Evolutionary conservation across 2,888 invertebrate species (phyloP).

Genomic region (Lochmaea crataegi): DNA sequence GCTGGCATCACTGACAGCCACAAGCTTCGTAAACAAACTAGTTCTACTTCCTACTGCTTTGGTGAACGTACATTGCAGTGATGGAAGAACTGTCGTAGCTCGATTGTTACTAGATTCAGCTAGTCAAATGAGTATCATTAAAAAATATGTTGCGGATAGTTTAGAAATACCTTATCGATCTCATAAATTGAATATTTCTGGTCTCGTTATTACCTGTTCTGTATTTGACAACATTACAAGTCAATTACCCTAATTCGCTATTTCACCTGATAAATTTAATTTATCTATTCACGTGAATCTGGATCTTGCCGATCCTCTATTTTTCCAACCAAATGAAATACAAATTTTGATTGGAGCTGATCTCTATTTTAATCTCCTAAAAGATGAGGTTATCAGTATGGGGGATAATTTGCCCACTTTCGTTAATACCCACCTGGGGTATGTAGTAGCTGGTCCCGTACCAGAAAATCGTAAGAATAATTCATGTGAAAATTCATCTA

Average conservation of each 20-base stretch:
- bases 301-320: background rate
- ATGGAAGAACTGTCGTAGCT: background rate
- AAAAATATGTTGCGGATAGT: background rate
- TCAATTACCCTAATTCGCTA: conserved; percentile 5
- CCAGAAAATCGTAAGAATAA: no score
- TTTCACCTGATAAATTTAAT: background rate
- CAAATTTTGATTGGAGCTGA: no score
- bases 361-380: no score
- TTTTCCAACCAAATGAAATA: conserved; percentile 5
- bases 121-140: conserved; percentile 7
- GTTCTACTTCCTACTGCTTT: conserved; percentile 10
- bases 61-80: background rate
- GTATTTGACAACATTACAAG: conserved; percentile 9
- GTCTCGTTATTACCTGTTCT: conserved; percentile 7
- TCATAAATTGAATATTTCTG: conserved; percentile 4
- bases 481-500: no score
- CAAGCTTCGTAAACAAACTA: conserved; percentile 8
- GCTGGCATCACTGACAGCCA: background rate
- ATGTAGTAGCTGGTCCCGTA: no score
- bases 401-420: no score
- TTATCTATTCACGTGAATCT: conserved; percentile 1
- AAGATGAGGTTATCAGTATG: no score
- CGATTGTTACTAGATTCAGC: background rate
- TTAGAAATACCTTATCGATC: background rate
- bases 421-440: no score